Evolutionary conservation across 2,888 invertebrate genomes (phyloP), one percentile per base, ranked within the genome.

Genomic region (Ctena decussata): DNA sequence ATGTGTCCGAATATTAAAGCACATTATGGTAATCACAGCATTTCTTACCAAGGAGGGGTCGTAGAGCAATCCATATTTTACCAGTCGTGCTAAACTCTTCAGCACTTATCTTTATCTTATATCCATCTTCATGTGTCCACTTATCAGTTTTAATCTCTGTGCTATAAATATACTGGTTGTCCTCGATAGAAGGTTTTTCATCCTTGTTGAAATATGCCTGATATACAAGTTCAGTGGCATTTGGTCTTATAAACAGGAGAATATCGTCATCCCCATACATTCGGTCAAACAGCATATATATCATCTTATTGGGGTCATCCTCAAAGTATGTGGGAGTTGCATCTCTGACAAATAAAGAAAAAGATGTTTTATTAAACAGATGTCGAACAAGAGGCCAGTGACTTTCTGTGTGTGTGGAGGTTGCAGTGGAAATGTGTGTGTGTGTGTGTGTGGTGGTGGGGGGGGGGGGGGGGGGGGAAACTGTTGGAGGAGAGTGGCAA

Each of bases 271-370:
- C 86, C 8, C 71, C 80, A 74, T 83, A 80, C 46, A 77, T 46
- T 30, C 87, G 74, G 49, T 90, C 79, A 77, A 87, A 90, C 69
- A 81, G 44, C 18, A 87, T 85, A 39, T 87, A 90, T 27, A 90
- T 85, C 89, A 90, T 87, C 72, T 83, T 86, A 41, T 90, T 78
- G n/a, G 86, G 79, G 41, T 87, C 85, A 53, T 86, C 84, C 72
- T 69, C 79, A 5, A 81, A 79, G 32, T 88, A 88, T 32, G 88
- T 85, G 0, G 88, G 88, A 2, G 82, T 82, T 32, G 76, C 65
- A 44, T 88, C 85, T 21, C 88, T 88, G 35, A 35, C 2, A 11
- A 65, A 65, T 2, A 30, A 18, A 30, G n/a, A n/a, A n/a, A n/a
- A n/a, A n/a, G n/a, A n/a, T n/a, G n/a, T n/a, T n/a, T n/a, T n/a